Percentiles rank a stretch among this genome's conserved stretches.
Evolutionary conservation across 2,113 vertebrate genomes (phyloP).

Genomic region (Panthera leo): DNA sequence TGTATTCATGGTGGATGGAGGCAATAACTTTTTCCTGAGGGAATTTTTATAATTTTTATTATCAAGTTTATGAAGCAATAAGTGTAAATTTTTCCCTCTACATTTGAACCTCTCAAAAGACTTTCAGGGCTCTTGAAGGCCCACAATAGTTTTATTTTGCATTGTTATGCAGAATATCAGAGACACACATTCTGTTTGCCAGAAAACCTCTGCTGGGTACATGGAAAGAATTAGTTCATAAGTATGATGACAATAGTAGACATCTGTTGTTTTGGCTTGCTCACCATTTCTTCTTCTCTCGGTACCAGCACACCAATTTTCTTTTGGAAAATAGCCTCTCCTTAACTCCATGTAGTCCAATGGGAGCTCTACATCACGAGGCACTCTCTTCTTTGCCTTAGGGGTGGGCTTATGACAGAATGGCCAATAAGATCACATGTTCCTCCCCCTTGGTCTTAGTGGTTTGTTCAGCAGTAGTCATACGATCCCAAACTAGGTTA

Average conservation of each 20-base stretch:
- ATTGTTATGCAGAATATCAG: not conserved
- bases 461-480: not conserved
- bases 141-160: not conserved
- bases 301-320: not conserved
- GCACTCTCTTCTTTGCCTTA: not conserved
- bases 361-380: too few relatives aligned
- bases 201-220: not conserved
- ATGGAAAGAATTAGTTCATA: not conserved
- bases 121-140: not conserved
- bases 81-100: not conserved
- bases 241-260: not conserved
- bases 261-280: constrained; percentile 28
- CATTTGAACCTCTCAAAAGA: constrained; percentile 6
- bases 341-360: not conserved
- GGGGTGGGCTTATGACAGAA: not conserved
- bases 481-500: not conserved
- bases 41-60: not conserved
- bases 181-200: not conserved
- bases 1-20: not conserved
- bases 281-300: not conserved
- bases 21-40: not conserved
- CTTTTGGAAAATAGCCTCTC: not conserved
- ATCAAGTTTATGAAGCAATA: not conserved
- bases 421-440: not conserved
- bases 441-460: not conserved